A percentile compares a stretch with the other conserved stretches of the same genome.
These are phyloP conservation scores for Solenodon paradoxus DNA, from an alignment of 2,113 vertebrate species.

Conservation along the genomic window DNA sequence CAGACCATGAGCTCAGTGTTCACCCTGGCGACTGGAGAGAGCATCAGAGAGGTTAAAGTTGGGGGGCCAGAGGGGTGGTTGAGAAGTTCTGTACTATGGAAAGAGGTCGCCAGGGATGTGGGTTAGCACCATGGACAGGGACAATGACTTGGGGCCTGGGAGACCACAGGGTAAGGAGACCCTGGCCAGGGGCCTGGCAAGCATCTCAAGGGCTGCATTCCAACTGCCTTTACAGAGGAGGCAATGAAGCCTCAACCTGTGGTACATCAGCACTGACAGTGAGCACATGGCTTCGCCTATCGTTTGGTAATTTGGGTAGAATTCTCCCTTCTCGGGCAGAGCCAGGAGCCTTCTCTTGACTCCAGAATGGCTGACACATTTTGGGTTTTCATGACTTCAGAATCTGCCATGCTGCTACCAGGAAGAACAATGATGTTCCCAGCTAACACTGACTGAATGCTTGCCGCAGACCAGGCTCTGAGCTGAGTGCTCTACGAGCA, in stretches of 20 bases:
- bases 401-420: not conserved
- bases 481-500: not conserved
- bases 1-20: constrained; percentile 79
- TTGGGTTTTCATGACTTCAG: constrained; percentile 17
- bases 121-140: constrained; percentile 64
- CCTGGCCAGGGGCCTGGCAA: not conserved
- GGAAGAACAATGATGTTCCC: not conserved
- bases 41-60: constrained; percentile 36
- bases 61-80: not conserved
- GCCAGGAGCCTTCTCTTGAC: not conserved
- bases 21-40: constrained; percentile 53
- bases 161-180: not conserved
- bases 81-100: too few species aligned
- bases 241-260: not conserved
- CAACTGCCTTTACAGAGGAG: not conserved
- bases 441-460: not conserved
- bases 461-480: not conserved
- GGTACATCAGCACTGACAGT: not conserved
- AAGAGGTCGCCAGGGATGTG: not conserved
- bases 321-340: not conserved
- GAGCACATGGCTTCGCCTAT: not conserved
- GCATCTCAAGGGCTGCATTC: not conserved
- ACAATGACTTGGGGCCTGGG: accelerated
- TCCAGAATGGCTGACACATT: not conserved
- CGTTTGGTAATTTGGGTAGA: not conserved